Percentiles rank a stretch among this genome's conserved stretches.
These are phyloP conservation scores for Sycophila sp. DNA, from an alignment of 1,140 invertebrate species.

Conservation along the genomic window DNA sequence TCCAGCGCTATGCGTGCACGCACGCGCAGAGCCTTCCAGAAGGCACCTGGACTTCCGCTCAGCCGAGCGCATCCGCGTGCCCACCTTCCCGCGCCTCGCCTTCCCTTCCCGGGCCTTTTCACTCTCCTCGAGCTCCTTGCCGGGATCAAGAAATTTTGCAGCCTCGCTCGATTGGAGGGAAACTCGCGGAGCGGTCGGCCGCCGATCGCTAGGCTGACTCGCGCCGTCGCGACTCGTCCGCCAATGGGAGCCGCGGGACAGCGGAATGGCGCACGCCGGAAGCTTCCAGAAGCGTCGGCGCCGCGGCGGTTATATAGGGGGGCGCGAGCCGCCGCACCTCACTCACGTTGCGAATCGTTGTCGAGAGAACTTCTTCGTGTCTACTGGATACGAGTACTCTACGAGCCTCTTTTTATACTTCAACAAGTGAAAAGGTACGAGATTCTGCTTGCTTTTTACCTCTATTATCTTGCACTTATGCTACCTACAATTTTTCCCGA, in stretches of 20 bases:
- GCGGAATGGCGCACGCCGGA: constrained; percentile 34
- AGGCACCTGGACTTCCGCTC: background rate
- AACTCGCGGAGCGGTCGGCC: background rate
- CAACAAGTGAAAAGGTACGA: too few species aligned
- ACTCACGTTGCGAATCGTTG: constrained; percentile 66
- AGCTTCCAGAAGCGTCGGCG: constrained; percentile 60
- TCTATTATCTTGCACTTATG: background rate
- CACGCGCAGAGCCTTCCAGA: background rate
- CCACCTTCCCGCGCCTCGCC: background rate
- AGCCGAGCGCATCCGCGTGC: background rate
- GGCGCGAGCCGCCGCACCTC: constrained; percentile 36
- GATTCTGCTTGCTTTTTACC: too few species aligned
- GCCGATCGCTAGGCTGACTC: constrained; percentile 37
- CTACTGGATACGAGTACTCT: constrained; percentile 27
- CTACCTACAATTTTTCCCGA: background rate
- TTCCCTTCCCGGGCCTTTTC: background rate
- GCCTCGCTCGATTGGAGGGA: background rate
- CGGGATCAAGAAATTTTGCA: background rate
- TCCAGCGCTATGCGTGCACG: background rate
- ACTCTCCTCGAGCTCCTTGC: background rate
- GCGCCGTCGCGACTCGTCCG: background rate
- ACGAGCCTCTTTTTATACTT: background rate
- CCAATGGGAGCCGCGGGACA: background rate
- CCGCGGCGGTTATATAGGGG: constrained; percentile 50
- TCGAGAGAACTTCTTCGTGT: constrained; percentile 53